Percentiles rank a stretch among this genome's conserved stretches.
These are phyloP conservation scores for Pipistrellus nathusii DNA, from an alignment of 2,797 vertebrate genomes.

Conservation along the genomic window DNA sequence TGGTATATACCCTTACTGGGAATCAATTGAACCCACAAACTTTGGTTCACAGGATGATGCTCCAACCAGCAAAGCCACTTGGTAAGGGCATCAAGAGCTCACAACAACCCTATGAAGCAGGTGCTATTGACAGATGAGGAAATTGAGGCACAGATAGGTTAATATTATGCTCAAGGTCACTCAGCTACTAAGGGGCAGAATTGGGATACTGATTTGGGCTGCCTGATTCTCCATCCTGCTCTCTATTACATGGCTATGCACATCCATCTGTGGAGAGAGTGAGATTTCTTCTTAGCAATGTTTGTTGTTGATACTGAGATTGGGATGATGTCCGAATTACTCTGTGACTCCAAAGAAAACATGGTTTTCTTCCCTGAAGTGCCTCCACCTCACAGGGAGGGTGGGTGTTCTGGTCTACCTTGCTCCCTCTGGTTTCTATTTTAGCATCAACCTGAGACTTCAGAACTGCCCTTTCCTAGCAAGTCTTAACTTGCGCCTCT, in stretches of 20 bases:
- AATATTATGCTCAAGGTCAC: background rate
- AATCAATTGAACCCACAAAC: background rate
- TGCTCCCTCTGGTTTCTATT: background rate
- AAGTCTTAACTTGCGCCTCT: background rate
- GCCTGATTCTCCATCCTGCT: background rate
- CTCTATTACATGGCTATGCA: accelerated
- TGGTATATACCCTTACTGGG: background rate
- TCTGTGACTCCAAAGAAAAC: background rate
- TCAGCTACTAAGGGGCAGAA: background rate
- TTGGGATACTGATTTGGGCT: background rate
- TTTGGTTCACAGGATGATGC: background rate
- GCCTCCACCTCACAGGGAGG: background rate
- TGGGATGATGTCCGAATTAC: background rate
- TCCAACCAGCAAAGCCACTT: background rate
- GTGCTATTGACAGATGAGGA: background rate
- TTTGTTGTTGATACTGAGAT: background rate
- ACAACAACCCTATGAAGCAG: background rate
- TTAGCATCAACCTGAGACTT: background rate
- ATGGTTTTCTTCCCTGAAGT: background rate
- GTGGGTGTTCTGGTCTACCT: background rate
- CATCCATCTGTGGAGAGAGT: too few species aligned
- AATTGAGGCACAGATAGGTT: background rate
- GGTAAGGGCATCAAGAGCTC: background rate
- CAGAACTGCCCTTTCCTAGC: too few species aligned
- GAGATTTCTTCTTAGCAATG: background rate